Evolutionary conservation across 1,140 invertebrate species (phyloP).

Genomic region (Phymorhynchus buccinoides): DNA sequence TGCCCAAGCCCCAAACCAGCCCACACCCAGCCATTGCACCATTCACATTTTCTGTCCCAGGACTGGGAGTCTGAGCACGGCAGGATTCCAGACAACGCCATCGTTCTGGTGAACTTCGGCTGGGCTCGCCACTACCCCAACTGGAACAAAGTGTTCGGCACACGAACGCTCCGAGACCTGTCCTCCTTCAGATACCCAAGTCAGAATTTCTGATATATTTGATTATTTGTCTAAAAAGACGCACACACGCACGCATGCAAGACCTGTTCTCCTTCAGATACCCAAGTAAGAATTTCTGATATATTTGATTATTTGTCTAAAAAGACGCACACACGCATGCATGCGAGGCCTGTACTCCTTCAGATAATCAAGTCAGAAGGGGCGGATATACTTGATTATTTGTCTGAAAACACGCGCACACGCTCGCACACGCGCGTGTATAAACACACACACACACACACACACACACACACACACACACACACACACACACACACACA

Average conservation of each 20-base stretch:
- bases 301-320: too few relatives aligned
- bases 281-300: slow-evolving; percentile 1
- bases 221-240: too few relatives aligned
- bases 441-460: too few relatives aligned
- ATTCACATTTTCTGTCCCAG: slow-evolving; percentile 30
- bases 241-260: not conserved
- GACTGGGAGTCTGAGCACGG: slow-evolving; percentile 56
- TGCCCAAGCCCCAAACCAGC: too few relatives aligned
- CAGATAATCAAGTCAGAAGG: not conserved
- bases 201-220: not conserved
- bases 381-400: too few relatives aligned
- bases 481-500: too few relatives aligned
- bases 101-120: slow-evolving; percentile 61
- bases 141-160: not conserved
- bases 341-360: not conserved
- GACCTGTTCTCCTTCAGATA: not conserved
- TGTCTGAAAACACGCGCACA: too few relatives aligned
- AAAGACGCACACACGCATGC: not conserved
- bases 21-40: too few relatives aligned
- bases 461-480: too few relatives aligned
- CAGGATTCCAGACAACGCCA: slow-evolving; percentile 44
- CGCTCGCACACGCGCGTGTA: not conserved
- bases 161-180: not conserved
- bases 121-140: slow-evolving; percentile 56
- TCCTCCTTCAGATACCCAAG: not conserved